Evolutionary conservation across 2,797 vertebrate genomes (phyloP).

Genomic region (Salmo trutta): DNA sequence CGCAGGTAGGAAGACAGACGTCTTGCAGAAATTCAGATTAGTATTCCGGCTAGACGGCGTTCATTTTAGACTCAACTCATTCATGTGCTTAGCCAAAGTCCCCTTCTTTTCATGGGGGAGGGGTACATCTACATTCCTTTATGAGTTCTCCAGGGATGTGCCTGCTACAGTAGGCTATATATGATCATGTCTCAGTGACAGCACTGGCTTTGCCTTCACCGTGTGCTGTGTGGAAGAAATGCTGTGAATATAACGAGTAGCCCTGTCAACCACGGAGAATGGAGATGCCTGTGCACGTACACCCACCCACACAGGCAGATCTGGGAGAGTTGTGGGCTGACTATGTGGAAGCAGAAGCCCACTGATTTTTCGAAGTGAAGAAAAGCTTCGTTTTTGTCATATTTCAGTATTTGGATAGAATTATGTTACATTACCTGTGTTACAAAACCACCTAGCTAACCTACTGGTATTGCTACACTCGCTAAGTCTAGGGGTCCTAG

Average conservation of each 20-base stretch:
- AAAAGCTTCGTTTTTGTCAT: neutral
- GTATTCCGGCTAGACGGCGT: neutral
- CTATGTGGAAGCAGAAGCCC: neutral
- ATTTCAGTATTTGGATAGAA: neutral
- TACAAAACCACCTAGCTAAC: neutral
- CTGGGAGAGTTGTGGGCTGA: neutral
- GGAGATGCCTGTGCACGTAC: neutral
- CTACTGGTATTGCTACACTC: neutral
- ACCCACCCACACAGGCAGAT: neutral
- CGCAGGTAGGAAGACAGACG: neutral
- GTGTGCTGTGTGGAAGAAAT: neutral
- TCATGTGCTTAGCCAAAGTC: neutral
- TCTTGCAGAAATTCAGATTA: neutral
- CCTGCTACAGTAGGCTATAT: neutral
- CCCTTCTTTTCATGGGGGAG: neutral
- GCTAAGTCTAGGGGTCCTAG: neutral
- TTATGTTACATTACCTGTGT: neutral
- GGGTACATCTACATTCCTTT: neutral
- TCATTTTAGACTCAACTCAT: neutral
- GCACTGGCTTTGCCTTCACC: neutral
- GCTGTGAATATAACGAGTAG: neutral
- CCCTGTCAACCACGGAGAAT: neutral
- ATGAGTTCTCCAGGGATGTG: neutral
- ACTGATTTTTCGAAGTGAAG: neutral
- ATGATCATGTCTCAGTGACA: neutral